Percentiles rank a stretch among this genome's conserved stretches.
These are phyloP conservation scores for Enteromius thamalakanensis DNA, from an alignment of 2,797 vertebrate genomes.

Conservation along the genomic window DNA sequence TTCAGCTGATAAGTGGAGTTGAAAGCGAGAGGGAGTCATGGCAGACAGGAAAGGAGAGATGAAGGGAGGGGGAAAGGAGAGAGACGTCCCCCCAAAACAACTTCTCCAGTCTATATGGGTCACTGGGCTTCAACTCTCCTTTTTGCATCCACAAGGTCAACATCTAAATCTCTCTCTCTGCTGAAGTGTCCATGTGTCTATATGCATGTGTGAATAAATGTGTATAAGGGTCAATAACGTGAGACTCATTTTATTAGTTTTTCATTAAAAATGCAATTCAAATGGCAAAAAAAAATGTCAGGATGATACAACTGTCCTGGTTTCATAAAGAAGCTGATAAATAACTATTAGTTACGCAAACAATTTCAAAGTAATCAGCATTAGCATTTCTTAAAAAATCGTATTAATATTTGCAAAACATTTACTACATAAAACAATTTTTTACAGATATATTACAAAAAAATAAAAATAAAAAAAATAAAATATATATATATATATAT, in stretches of 20 bases:
- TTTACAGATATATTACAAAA: too few species aligned
- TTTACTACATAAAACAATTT: not conserved
- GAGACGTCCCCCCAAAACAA: constrained; percentile 8
- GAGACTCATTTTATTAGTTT: not conserved
- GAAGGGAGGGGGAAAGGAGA: constrained; percentile 35
- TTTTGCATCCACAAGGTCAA: constrained; percentile 71
- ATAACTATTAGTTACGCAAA: not conserved
- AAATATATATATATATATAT: too few species aligned
- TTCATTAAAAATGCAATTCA: not conserved
- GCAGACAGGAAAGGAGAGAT: constrained; percentile 13
- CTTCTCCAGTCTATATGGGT: constrained; percentile 59
- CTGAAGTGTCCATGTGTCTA: constrained; percentile 9
- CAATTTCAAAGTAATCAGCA: not conserved
- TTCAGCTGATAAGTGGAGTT: constrained; percentile 81
- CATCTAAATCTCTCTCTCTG: constrained; percentile 46
- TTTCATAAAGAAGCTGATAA: not conserved
- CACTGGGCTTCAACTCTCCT: constrained; percentile 62
- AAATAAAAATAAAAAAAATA: too few species aligned
- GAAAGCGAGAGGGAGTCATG: constrained; percentile 75
- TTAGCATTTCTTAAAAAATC: not conserved
- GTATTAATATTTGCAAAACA: not conserved
- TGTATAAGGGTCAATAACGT: constrained; percentile 14
- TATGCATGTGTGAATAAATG: constrained; percentile 7
- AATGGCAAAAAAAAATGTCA: not conserved
- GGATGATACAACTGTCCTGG: not conserved